Conservation (phyloP, 1,140 invertebrate species). For the Drosophila trapezifrons region DNA sequence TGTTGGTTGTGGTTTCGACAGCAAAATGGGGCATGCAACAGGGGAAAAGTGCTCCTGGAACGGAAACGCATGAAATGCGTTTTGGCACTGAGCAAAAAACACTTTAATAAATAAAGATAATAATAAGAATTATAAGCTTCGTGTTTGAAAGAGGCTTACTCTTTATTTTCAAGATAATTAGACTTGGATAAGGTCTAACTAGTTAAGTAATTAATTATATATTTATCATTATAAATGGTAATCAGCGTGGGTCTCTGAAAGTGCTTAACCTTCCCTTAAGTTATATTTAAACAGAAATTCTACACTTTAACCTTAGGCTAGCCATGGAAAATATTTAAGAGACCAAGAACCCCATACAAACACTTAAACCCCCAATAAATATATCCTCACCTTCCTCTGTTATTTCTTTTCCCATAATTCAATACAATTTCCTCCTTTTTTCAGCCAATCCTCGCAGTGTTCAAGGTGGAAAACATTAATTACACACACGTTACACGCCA, state of each 20-base stretch:
- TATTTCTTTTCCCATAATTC: background rate
- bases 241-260: background rate
- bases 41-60: conserved; percentile 13
- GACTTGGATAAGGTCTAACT: too few relatives aligned
- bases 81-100: conserved; percentile 32
- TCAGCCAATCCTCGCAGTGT: conserved; percentile 26
- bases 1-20: too few relatives aligned
- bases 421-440: background rate
- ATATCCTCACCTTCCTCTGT: too few relatives aligned
- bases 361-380: background rate
- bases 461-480: conserved; percentile 64
- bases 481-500: conserved; percentile 57
- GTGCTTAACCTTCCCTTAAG: too few relatives aligned
- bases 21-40: conserved; percentile 45
- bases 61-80: conserved; percentile 38
- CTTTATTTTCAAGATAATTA: too few relatives aligned
- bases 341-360: background rate
- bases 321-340: background rate
- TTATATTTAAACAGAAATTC: background rate
- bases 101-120: too few relatives aligned
- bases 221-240: background rate
- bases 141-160: too few relatives aligned
- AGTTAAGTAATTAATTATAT: too few relatives aligned
- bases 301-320: too few relatives aligned
- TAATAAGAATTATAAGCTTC: too few relatives aligned